Evolutionary conservation across 2,888 invertebrate genomes (phyloP).

Genomic region (Timema podura): DNA sequence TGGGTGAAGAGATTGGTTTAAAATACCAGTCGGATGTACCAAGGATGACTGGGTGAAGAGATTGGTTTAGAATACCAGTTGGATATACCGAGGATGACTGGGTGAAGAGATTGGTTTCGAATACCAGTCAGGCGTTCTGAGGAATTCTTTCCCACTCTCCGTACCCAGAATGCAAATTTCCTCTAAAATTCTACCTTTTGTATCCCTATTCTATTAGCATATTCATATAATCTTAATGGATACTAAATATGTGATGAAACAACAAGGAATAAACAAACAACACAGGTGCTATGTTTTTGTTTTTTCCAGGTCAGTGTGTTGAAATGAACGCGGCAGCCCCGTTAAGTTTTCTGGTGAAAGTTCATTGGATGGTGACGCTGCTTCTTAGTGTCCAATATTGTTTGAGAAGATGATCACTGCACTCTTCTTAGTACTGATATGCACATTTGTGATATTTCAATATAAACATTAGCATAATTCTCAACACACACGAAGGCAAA

Average conservation of each 20-base stretch:
- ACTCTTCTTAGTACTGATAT: constrained; percentile 1
- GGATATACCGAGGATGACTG: too few relatives aligned
- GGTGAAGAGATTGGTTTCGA: too few relatives aligned
- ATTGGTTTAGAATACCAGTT: too few relatives aligned
- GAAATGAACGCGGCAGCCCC: constrained; percentile 8
- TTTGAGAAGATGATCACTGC: constrained; percentile 5
- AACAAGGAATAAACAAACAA: neutral
- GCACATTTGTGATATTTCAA: constrained; percentile 14
- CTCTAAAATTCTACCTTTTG: neutral
- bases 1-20: too few relatives aligned
- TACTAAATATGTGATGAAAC: neutral
- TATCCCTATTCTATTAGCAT: neutral
- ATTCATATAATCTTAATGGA: neutral
- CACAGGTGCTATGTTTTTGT: neutral
- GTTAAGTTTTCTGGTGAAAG: neutral
- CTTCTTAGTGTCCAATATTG: neutral
- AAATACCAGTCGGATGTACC: too few relatives aligned
- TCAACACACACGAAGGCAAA: too few relatives aligned
- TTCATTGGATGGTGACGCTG: neutral
- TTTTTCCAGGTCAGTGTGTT: constrained; percentile 16
- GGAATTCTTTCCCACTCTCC: too few relatives aligned
- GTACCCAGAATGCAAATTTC: too few relatives aligned
- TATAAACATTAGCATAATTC: constrained; percentile 8
- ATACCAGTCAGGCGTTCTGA: too few relatives aligned
- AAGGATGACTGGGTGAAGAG: too few relatives aligned